Evolutionary conservation across 2,113 vertebrate species (phyloP).

Genomic region (Boulengerochromis microlepis): DNA sequence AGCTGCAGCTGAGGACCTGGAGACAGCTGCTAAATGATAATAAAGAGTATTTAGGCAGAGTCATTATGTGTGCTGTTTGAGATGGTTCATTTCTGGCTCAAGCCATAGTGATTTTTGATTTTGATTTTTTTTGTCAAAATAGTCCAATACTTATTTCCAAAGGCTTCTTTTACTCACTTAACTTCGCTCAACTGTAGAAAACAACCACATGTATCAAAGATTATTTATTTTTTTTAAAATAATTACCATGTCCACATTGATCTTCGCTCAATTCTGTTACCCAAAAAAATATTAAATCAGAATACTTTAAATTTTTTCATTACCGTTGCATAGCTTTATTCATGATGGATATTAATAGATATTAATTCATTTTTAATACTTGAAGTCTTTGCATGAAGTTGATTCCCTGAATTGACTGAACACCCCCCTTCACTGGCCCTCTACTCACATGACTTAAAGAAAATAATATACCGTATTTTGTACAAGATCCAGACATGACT

Average conservation of each 20-base stretch:
- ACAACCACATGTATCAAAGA: background rate
- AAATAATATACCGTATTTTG: background rate
- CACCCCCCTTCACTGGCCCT: background rate
- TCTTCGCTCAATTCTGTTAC: fast-evolving
- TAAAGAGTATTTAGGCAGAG: background rate
- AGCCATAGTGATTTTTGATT: background rate
- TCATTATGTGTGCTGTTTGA: background rate
- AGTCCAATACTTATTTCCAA: background rate
- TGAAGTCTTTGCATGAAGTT: background rate
- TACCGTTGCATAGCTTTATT: background rate
- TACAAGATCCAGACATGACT: background rate
- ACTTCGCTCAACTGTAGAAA: background rate
- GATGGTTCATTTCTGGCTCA: background rate
- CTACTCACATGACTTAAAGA: background rate
- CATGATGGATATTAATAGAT: background rate
- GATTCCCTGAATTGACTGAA: background rate
- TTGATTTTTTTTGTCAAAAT: background rate
- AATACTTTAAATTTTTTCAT: background rate
- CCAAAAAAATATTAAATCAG: background rate
- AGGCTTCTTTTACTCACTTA: background rate
- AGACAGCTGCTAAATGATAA: background rate
- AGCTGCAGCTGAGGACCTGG: background rate
- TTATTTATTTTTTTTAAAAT: background rate
- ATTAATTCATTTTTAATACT: background rate
- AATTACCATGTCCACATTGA: background rate